Evolutionary conservation across 2,888 invertebrate species (phyloP).

Genomic region (Nymphalis polychloros): DNA sequence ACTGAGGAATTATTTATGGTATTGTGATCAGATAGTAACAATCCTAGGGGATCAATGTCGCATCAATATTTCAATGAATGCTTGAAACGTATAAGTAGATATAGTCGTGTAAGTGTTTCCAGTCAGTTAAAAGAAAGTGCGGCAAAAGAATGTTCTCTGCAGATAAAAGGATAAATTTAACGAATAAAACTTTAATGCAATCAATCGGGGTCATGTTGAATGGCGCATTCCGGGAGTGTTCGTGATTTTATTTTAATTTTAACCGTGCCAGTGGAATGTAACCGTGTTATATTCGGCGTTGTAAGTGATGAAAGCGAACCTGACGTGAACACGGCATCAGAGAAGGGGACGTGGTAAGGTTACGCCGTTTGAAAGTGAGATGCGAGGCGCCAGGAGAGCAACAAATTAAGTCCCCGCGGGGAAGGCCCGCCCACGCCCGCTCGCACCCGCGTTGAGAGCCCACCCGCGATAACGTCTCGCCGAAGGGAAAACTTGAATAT

Average conservation of each 20-base stretch:
- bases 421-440: slow-evolving; percentile 61
- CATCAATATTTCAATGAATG: slow-evolving; percentile 61
- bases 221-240: neutral
- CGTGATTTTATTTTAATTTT: slow-evolving; percentile 10
- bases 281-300: slow-evolving; percentile 23
- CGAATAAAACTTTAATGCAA: neutral
- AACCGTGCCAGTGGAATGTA: slow-evolving; percentile 10
- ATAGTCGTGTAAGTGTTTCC: neutral
- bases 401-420: slow-evolving; percentile 81
- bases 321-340: slow-evolving; percentile 60
- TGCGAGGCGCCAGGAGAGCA: slow-evolving; percentile 81
- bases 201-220: slow-evolving; percentile 3
- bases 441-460: slow-evolving; percentile 64
- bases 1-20: slow-evolving; percentile 68
- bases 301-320: slow-evolving; percentile 54
- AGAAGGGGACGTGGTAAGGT: slow-evolving; percentile 74
- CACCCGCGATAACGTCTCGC: slow-evolving; percentile 75
- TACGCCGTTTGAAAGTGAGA: slow-evolving; percentile 81
- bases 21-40: slow-evolving; percentile 68
- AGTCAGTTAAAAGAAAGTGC: neutral
- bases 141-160: neutral
- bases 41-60: slow-evolving; percentile 56
- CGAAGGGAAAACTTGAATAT: slow-evolving; percentile 78
- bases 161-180: slow-evolving; percentile 1
- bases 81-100: neutral